Evolutionary conservation across 2,797 vertebrate genomes (phyloP), one percentile per base, ranked within the genome.

Genomic region (Urocyon cinereoargenteus): DNA sequence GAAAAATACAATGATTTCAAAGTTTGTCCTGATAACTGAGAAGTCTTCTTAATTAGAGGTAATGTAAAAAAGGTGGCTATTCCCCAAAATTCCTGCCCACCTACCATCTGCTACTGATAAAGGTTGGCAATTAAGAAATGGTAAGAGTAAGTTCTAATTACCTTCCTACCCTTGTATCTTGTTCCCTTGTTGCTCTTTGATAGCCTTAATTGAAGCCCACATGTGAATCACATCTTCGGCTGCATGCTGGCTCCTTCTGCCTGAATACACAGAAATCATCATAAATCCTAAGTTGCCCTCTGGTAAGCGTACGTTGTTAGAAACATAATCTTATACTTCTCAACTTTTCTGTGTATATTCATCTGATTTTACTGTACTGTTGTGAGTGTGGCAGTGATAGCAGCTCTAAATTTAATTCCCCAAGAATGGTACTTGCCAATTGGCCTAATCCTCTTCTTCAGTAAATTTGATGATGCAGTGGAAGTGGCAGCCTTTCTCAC

Each of bases 41-140:
- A 92, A 94, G 45, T 21, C 77, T 97, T 95, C 91, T 95, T 96
- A 98, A 96, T 96, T 96, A 94, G 95, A 95, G 59, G 21, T 96
- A 92, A 96, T 97, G 91, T 96, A 70, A 90, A 78, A 97, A 97
- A 97, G 77, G 91, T 95, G 72, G 83, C 84, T 85, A 70, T 95
- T 94, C 12, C 75, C 95, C 26, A 3, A 95, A 97, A 96, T 97
- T 97, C 86, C 91, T 51, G 55, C 83, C 93, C 89, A 96, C 83
- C 73, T 94, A 90, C 97, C 97, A 97, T 97, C 97, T 98, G 97
- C 92, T 97, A 18, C 91, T 51, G 75, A 96, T 96, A 91, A 96
- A 97, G 95, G 70, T 61, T 95, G 70, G 86, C 79, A 97, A 95
- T 97, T 97, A 97, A 90, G 86, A 61, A 85, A 93, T 62, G 64